Base-by-base conservation (phyloP, 2,113 vertebrate genomes). In the Erythrocebus patas region DNA sequence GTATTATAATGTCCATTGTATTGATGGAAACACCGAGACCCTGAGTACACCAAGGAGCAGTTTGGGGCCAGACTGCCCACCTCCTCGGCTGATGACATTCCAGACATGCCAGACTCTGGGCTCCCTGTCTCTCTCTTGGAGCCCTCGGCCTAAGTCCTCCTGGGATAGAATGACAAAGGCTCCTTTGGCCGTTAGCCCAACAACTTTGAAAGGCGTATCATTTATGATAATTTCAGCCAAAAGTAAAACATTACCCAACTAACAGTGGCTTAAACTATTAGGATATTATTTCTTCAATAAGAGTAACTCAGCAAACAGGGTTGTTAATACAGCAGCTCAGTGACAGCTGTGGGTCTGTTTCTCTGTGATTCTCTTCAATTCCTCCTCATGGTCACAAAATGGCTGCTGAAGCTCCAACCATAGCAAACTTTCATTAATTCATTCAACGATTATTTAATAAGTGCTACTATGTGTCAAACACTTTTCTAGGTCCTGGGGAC, bases 41-140 rank as follows among this genome's bases (percentile, higher is more conserved):
- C 38, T 80, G 38, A 30, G 57, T 3, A 14, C 4, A n/a, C 40
- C 25, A 6, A 59, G 45, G 80, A 75, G 3, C 35, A 43, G 22
- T 17, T 11, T 10, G 27, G 22, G 18, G 1, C 40, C 52, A 70
- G 1, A 4, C 40, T 61, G 20, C 3, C 7, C 0, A 1, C 20
- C 32, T 40, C 25, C 27, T 90, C 38, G 16, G 11, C 35, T 5
- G 23, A n/a, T 27, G 22, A 27, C 32, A 35, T 43, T 27, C 45
- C 35, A 57, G 43, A 61, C 7, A 0, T 10, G 35, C 3, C 35
- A 38, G 30, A 50, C 3, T 40, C 35, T 2, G 38, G 3, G 43
- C 9, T 22, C 27, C 61, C 68, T 25, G 2, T 12, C 45, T 23
- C 3, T 32, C 5, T 38, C 48, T 32, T 11, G 6, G 40, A 80